Evolutionary conservation across 2,797 vertebrate genomes (phyloP), one percentile per base, ranked within the genome.

Genomic region (Hydrocynus forskahlii): DNA sequence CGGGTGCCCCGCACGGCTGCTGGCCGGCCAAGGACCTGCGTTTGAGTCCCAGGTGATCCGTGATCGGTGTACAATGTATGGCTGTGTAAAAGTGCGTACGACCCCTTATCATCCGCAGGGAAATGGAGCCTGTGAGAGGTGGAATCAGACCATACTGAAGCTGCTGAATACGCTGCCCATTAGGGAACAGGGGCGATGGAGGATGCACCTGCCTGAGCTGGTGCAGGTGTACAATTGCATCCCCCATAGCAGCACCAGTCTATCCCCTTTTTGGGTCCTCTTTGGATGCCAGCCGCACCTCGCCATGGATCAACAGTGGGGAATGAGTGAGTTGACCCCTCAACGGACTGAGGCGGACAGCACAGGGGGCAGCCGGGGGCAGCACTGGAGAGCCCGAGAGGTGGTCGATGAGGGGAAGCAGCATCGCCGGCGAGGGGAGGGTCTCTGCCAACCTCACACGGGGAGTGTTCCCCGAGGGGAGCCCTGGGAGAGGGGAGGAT

Each of bases 151-250:
- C n/a, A n/a, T n/a, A n/a, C n/a, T n/a, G n/a, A n/a, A n/a, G n/a
- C n/a, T n/a, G n/a, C n/a, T n/a, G n/a, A n/a, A n/a, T n/a, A n/a
- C n/a, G n/a, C n/a, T n/a, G n/a, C n/a, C n/a, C n/a, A n/a, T n/a
- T n/a, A n/a, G n/a, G n/a, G n/a, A n/a, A n/a, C n/a, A n/a, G n/a
- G n/a, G n/a, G n/a, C n/a, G n/a, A n/a, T n/a, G n/a, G n/a, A n/a
- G n/a, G n/a, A n/a, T n/a, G n/a, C n/a, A 68, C 9, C 19, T 78
- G 0, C 29, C 76, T 8, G 69, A 71, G 10, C 29, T 83, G 6
- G 54, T 74, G 10, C 76, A 83, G 14, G 76, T 69, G 1, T 79
- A 79, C 17, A 83, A 82, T n/a, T 71, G 78, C 3, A 74, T 68
- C 4, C 23, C 35, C 0, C 72, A 68, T 35, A 64, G 29, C 8